These are phyloP conservation scores for Tubulanus polymorphus DNA, from an alignment of 2,888 invertebrate species.

Conservation along the genomic window DNA sequence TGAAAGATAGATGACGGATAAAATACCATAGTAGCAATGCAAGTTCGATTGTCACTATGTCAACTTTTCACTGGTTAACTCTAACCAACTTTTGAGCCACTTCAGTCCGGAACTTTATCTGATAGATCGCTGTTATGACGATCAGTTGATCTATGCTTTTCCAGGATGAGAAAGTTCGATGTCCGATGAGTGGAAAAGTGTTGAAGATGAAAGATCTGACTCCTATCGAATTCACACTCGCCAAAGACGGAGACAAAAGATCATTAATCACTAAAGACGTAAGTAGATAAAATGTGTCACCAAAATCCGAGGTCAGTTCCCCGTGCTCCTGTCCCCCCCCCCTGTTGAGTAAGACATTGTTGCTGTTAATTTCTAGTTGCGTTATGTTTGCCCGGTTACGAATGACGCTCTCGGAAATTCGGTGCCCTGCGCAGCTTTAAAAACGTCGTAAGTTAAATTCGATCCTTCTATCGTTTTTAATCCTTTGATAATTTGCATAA, in stretches of 20 bases:
- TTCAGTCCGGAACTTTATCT: no score
- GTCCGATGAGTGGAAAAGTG: constrained; percentile 80
- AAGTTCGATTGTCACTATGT: not conserved
- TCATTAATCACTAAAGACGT: constrained; percentile 81
- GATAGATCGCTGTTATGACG: no score
- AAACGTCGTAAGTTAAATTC: constrained; percentile 69
- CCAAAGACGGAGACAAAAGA: constrained; percentile 82
- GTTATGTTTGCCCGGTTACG: constrained; percentile 97
- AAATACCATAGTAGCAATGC: no score
- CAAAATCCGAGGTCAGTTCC: no score
- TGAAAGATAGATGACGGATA: no score
- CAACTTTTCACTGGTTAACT: not conserved
- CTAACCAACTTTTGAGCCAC: no score
- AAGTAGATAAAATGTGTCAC: no score
- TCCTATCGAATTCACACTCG: constrained; percentile 84
- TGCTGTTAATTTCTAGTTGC: constrained; percentile 56
- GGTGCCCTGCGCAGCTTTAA: constrained; percentile 87
- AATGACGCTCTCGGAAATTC: constrained; percentile 85
- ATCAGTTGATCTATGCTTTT: no score
- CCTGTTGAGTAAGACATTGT: not conserved
- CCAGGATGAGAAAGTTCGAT: constrained; percentile 69
- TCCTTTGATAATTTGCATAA: no score
- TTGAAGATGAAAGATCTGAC: constrained; percentile 89
- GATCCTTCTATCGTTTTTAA: no score
- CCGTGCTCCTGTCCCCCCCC: no score